Percentiles rank a stretch among this genome's conserved stretches.
Evolutionary conservation across 2,888 invertebrate species (phyloP).

Genomic region (Ormyrus thymus): DNA sequence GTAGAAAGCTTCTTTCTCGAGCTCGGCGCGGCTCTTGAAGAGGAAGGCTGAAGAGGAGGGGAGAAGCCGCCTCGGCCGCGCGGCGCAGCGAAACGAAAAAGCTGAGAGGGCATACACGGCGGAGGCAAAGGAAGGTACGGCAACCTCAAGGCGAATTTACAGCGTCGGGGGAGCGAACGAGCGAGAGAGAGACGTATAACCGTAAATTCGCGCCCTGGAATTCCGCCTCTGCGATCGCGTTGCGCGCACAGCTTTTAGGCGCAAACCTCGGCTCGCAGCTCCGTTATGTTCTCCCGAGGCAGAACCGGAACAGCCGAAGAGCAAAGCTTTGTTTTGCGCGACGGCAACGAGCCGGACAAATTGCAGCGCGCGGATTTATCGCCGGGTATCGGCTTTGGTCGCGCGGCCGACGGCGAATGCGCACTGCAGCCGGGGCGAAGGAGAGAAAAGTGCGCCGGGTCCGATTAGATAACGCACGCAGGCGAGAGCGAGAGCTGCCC

Average conservation of each 20-base stretch:
- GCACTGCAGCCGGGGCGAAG: background rate
- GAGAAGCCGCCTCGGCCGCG: background rate
- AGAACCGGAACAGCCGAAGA: too few species aligned
- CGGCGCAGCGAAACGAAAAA: too few species aligned
- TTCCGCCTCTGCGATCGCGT: conserved; percentile 11
- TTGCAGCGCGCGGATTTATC: too few species aligned
- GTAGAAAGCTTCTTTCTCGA: background rate
- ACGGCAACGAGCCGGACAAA: background rate
- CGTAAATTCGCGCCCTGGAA: conserved; percentile 22
- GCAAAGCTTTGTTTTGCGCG: background rate
- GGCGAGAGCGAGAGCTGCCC: background rate
- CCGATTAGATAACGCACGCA: conserved; percentile 17
- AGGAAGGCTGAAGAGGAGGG: background rate
- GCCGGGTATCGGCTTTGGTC: too few species aligned
- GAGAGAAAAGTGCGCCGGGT: background rate
- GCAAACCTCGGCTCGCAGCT: background rate
- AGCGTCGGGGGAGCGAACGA: background rate
- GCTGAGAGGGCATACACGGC: too few species aligned
- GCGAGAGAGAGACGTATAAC: background rate
- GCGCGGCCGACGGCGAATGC: background rate
- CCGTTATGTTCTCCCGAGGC: too few species aligned
- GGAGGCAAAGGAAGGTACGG: too few species aligned
- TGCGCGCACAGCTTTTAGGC: conserved; percentile 10
- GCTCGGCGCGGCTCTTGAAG: conserved; percentile 1
- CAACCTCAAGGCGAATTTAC: conserved; percentile 14